Conservation (phyloP, 2,113 vertebrate species). For the Capreolus pygargus region DNA sequence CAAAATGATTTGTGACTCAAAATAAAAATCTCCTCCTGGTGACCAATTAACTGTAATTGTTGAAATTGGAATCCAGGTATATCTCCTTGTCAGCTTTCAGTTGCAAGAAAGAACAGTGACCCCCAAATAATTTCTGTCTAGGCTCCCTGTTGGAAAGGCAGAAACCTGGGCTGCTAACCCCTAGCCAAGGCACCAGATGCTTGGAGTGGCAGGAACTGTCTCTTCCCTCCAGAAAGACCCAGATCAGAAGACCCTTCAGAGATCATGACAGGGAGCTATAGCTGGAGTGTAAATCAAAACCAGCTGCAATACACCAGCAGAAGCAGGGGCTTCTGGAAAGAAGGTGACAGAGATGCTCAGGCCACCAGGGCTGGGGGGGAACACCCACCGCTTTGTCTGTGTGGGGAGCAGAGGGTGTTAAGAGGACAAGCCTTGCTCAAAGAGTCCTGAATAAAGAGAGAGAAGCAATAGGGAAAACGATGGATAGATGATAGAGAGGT, state of each 20-base stretch:
- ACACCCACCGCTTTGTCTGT: background rate
- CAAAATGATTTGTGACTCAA: background rate
- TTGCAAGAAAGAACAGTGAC: background rate
- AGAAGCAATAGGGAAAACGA: background rate
- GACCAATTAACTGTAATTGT: background rate
- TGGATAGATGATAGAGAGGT: background rate
- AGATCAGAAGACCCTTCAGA: background rate
- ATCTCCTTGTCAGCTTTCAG: background rate
- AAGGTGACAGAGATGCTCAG: background rate
- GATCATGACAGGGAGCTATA: background rate
- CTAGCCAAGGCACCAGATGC: background rate
- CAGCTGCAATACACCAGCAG: background rate
- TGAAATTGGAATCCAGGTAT: background rate
- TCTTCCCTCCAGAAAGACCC: background rate
- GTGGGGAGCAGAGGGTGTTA: background rate
- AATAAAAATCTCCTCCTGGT: background rate
- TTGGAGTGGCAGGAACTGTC: no score
- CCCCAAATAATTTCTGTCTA: background rate
- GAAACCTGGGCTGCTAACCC: background rate
- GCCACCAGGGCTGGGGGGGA: accelerated
- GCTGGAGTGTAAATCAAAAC: background rate
- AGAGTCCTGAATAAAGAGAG: background rate
- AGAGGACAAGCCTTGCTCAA: background rate
- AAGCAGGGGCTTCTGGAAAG: background rate
- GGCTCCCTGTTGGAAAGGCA: background rate